Evolutionary conservation across 2,888 invertebrate genomes (phyloP), one percentile per base, ranked within the genome.

Genomic region (Cephalotes varians): DNA sequence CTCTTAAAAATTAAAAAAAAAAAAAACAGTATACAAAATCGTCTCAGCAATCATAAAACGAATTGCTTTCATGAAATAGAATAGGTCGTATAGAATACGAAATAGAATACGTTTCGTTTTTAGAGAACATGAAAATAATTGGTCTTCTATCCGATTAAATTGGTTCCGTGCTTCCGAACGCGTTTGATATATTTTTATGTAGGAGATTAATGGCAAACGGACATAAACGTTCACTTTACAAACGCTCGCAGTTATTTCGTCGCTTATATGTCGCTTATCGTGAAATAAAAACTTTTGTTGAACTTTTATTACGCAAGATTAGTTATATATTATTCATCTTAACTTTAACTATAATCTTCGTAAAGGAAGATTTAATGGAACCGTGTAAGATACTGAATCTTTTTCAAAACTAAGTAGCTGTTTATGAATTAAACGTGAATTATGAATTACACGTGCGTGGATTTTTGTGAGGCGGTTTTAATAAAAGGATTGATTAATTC

Each of bases 401-500:
- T 76, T 51, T 64, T 54, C n/a, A 12, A 2, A 62, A 25, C 25
- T 51, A 73, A 58, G 15, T 71, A 15, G 15, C 25, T n/a, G 28
- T 34, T 74, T 31, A 44, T 15, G 1, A 12, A 15, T 12, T 7
- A 28, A 40, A 40, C 40, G 40, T 12, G 12, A 1, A 12, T 40
- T 40, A 40, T 40, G n/a, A n/a, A n/a, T n/a, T n/a, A n/a, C n/a
- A 31, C 18, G 47, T 7, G n/a, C 21, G 56, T 18, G 31, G 28
- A 77, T 71, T 58, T 73, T 51, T 56, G 1, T 25, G 15, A 56
- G 6, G 18, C 31, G 73, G 47, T 77, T 83, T 88, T 86, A 83
- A 86, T 69, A 72, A 83, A 87, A 77, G 79, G 56, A 79, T 86
- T 88, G 79, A 88, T 86, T 86, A 88, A 88, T 85, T 85, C 76